These are phyloP conservation scores for Delphinus delphis DNA, from an alignment of 2,113 vertebrate genomes.

Conservation along the genomic window DNA sequence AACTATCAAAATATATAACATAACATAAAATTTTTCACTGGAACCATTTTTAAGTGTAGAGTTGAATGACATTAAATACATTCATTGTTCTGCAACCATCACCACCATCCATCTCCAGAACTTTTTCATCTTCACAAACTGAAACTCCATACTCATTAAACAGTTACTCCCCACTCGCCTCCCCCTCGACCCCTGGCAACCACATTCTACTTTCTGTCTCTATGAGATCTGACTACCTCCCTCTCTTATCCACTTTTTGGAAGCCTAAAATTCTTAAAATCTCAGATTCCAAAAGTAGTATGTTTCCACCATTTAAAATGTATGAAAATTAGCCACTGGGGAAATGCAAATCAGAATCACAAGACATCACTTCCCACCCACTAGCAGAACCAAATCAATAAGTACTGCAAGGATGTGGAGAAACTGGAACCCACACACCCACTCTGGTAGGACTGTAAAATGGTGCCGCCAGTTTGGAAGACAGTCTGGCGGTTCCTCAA, in stretches of 20 bases:
- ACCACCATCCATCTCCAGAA: background rate
- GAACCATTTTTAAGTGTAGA: background rate
- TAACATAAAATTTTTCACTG: background rate
- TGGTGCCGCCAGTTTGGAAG: background rate
- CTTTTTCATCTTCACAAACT: background rate
- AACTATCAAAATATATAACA: background rate
- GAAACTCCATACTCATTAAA: background rate
- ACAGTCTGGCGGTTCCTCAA: background rate
- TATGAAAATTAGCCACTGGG: background rate
- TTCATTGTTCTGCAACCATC: background rate
- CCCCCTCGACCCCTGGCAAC: background rate
- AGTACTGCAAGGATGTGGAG: background rate
- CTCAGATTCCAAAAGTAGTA: background rate
- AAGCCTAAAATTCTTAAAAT: background rate
- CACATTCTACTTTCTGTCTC: background rate
- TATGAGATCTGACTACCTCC: background rate
- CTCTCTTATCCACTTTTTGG: background rate
- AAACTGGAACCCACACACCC: background rate
- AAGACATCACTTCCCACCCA: background rate
- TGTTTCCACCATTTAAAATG: background rate
- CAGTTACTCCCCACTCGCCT: background rate
- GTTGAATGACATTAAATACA: background rate
- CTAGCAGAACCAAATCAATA: background rate
- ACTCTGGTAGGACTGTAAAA: background rate
- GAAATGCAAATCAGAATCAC: background rate